A percentile compares a stretch with the other conserved stretches of the same genome.
These are phyloP conservation scores for Chaenodraco wilsoni DNA, from an alignment of 2,797 vertebrate species.

Conservation along the genomic window DNA sequence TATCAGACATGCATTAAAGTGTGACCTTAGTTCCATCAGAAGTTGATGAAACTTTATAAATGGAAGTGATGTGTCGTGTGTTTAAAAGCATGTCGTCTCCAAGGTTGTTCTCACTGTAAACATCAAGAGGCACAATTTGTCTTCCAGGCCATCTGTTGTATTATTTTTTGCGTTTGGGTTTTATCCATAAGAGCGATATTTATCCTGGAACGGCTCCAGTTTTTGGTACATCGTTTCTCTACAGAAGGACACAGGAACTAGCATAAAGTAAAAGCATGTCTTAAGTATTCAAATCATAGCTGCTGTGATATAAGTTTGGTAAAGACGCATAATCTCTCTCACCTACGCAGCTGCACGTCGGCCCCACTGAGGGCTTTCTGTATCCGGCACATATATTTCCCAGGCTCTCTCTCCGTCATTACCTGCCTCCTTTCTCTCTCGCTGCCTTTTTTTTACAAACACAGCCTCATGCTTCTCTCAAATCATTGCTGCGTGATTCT, in stretches of 20 bases:
- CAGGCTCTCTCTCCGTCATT: constrained; percentile 50
- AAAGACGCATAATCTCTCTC: constrained; percentile 57
- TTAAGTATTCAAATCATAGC: constrained; percentile 14
- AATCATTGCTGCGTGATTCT: constrained; percentile 62
- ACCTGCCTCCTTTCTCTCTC: constrained; percentile 29
- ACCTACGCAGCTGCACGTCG: constrained; percentile 58
- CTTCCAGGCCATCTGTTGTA: constrained; percentile 26
- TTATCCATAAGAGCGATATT: constrained; percentile 14
- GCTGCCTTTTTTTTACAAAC: constrained; percentile 17
- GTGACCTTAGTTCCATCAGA: constrained; percentile 23
- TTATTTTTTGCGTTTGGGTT: constrained; percentile 8
- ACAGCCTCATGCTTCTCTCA: constrained; percentile 51
- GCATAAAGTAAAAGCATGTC: constrained; percentile 4
- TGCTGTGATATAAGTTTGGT: constrained; percentile 26
- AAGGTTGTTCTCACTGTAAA: constrained; percentile 34
- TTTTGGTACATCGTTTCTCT: background rate
- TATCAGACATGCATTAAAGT: constrained; percentile 39
- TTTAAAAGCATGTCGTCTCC: constrained; percentile 15
- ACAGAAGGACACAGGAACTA: background rate
- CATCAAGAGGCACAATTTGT: constrained; percentile 17
- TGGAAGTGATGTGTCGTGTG: constrained; percentile 13
- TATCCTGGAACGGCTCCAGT: background rate
- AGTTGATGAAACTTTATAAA: constrained; percentile 36
- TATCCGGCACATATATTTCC: constrained; percentile 41
- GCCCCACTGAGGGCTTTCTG: constrained; percentile 27